These are phyloP conservation scores for Vesta saturnalis DNA, from an alignment of 2,888 invertebrate species.

Conservation along the genomic window DNA sequence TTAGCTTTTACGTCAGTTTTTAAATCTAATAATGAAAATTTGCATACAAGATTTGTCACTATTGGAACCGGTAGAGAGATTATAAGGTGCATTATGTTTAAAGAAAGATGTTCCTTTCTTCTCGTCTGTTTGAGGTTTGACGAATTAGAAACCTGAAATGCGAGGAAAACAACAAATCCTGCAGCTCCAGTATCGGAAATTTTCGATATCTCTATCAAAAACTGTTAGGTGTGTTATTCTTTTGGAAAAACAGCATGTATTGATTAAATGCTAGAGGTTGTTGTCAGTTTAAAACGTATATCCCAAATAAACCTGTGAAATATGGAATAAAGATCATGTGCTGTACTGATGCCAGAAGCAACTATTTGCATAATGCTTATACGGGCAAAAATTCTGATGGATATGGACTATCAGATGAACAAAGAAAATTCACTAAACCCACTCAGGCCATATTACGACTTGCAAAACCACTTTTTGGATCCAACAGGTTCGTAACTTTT, in stretches of 20 bases:
- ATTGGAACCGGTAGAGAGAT: background rate
- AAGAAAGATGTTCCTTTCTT: slow-evolving; percentile 15
- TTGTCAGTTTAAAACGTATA: slow-evolving; percentile 18
- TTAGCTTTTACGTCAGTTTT: background rate
- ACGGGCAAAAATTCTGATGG: slow-evolving; percentile 30
- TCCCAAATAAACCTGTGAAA: slow-evolving; percentile 29
- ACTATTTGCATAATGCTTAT: slow-evolving; percentile 18
- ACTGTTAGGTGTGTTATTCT: background rate
- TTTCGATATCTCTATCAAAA: slow-evolving; percentile 1
- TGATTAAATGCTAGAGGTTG: background rate
- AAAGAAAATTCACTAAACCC: slow-evolving; percentile 18
- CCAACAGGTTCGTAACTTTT: slow-evolving; percentile 31
- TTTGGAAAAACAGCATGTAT: background rate
- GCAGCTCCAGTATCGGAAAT: background rate
- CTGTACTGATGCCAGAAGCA: slow-evolving; percentile 25
- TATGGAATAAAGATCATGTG: slow-evolving; percentile 35
- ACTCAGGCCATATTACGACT: slow-evolving; percentile 29
- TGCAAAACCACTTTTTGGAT: slow-evolving; percentile 14
- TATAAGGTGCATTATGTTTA: slow-evolving; percentile 2
- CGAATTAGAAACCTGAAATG: background rate
- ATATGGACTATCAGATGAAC: slow-evolving; percentile 8
- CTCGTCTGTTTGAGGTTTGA: background rate
- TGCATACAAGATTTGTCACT: background rate
- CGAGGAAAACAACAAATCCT: background rate
- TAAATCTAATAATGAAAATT: slow-evolving; percentile 6